These are phyloP conservation scores for Drosophila grimshawi DNA, from an alignment of 1,140 invertebrate genomes.

Conservation along the genomic window DNA sequence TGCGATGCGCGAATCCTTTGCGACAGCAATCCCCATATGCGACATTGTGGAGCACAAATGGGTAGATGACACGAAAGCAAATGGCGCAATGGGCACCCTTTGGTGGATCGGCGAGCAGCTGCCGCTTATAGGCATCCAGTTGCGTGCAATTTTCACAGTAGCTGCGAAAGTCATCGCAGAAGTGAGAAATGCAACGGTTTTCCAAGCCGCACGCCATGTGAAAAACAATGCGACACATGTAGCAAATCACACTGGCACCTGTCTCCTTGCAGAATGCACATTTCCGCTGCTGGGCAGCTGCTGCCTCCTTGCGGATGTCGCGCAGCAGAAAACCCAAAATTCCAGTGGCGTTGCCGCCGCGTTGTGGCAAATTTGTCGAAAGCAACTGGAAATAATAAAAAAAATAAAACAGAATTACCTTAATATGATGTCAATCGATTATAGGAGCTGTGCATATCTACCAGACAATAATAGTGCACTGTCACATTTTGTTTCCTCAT, in stretches of 20 bases:
- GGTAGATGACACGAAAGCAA: constrained; percentile 31
- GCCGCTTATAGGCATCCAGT: constrained; percentile 36
- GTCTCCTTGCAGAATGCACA: constrained; percentile 50
- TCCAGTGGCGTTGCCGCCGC: constrained; percentile 59
- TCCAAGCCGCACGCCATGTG: constrained; percentile 51
- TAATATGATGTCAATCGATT: neutral
- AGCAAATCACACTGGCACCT: constrained; percentile 55
- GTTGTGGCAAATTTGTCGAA: constrained; percentile 63
- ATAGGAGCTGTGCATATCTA: constrained; percentile 21
- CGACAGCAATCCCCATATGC: constrained; percentile 65
- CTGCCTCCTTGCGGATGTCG: constrained; percentile 62
- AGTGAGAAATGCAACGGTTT: constrained; percentile 41
- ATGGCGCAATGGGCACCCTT: constrained; percentile 45
- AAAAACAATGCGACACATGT: constrained; percentile 49
- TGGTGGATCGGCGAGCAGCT: constrained; percentile 33
- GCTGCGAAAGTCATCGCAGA: constrained; percentile 43
- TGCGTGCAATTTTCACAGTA: constrained; percentile 55
- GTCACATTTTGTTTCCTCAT: constrained; percentile 47
- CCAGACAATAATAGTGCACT: constrained; percentile 77
- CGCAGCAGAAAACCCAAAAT: constrained; percentile 68
- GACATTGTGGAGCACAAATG: constrained; percentile 20
- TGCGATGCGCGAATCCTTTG: constrained; percentile 61
- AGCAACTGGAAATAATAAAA: constrained; percentile 45
- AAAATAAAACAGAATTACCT: neutral
- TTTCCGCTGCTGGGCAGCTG: constrained; percentile 20